These are phyloP conservation scores for Hystrix brachyura DNA, from an alignment of 2,113 vertebrate genomes.

Conservation along the genomic window DNA sequence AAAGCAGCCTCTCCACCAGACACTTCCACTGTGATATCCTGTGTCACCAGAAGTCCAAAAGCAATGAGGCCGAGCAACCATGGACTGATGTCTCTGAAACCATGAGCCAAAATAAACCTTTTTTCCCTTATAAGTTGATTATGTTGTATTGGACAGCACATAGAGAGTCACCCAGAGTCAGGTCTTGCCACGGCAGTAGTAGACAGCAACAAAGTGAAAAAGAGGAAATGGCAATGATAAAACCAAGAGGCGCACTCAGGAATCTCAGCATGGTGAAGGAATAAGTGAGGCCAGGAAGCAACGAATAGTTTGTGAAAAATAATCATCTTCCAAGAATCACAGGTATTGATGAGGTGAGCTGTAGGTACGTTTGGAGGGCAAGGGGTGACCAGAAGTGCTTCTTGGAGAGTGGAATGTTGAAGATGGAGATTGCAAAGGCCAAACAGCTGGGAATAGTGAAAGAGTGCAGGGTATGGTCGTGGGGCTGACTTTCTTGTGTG, in stretches of 20 bases:
- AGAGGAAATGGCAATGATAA: not conserved
- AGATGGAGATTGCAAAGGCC: not conserved
- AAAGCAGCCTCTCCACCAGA: not conserved
- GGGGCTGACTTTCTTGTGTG: not conserved
- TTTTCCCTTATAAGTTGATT: not conserved
- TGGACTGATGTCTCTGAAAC: not conserved
- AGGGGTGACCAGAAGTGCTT: not conserved
- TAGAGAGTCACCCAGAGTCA: accelerated
- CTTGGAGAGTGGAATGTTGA: not conserved
- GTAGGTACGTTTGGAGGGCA: not conserved
- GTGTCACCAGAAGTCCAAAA: not conserved
- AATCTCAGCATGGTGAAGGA: not conserved
- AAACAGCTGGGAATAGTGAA: not conserved
- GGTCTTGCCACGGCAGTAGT: not conserved
- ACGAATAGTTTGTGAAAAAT: not conserved
- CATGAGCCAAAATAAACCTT: not conserved
- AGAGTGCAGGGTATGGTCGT: not conserved
- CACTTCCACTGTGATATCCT: not conserved
- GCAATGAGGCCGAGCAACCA: not conserved
- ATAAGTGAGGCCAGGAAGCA: not conserved
- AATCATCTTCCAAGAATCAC: not conserved
- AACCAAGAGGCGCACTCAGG: too few species aligned
- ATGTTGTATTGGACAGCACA: not conserved
- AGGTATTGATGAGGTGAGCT: not conserved
- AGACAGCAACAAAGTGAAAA: not conserved